A percentile compares a stretch with the other conserved stretches of the same genome.
phyloP scores from a whole-genome alignment of 2,113 vertebrate genomes.

The Callithrix jacchus region DNA sequence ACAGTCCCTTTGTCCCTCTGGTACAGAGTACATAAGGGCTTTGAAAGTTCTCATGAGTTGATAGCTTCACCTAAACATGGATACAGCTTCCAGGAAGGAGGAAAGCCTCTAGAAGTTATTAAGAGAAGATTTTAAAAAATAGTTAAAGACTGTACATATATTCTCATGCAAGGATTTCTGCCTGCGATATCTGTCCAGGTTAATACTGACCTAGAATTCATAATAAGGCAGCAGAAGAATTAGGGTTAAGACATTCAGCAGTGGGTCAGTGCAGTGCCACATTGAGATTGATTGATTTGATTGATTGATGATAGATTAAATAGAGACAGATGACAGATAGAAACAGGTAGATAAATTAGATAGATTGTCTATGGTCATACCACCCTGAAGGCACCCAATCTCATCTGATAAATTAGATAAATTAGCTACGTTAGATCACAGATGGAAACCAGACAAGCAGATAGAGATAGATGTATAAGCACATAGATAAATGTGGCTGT shows the following conservation, averaged over 20 bases:
- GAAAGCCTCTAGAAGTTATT: background rate
- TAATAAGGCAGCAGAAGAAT: background rate
- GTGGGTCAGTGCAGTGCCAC: background rate
- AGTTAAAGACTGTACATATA: too few species aligned
- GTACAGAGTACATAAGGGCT: background rate
- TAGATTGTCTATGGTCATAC: background rate
- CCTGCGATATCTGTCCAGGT: background rate
- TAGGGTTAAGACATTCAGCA: background rate
- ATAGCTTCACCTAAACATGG: background rate
- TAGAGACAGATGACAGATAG: too few species aligned
- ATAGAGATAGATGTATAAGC: background rate
- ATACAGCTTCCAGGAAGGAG: background rate
- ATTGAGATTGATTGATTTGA: background rate
- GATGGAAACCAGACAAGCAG: background rate
- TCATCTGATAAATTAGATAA: background rate
- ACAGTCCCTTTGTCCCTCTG: background rate
- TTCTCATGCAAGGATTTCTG: too few species aligned
- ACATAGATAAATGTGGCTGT: background rate
- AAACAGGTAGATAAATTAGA: background rate
- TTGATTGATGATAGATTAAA: background rate
- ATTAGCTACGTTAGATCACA: background rate
- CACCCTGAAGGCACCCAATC: too few species aligned
- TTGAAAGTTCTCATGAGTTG: background rate
- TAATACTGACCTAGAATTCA: background rate
- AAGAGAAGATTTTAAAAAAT: too few species aligned